Percentiles rank a stretch among this genome's conserved stretches.
Evolutionary conservation across 2,113 vertebrate genomes (phyloP).

Genomic region (Rattus rattus): DNA sequence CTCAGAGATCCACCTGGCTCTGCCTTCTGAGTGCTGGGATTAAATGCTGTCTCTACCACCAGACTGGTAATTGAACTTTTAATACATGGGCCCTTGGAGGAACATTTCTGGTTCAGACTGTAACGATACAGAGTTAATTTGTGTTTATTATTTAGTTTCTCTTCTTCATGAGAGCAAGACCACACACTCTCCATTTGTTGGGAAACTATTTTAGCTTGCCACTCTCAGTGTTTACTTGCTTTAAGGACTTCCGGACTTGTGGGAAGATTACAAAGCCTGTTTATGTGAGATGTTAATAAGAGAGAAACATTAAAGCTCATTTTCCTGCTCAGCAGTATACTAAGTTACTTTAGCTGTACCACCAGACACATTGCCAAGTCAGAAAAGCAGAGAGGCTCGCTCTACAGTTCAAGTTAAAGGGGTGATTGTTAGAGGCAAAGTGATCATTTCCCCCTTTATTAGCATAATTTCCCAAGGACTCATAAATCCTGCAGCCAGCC

Average conservation of each 20-base stretch:
- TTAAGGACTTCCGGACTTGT: background rate
- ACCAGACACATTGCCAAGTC: background rate
- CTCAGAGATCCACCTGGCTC: background rate
- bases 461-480: background rate
- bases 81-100: background rate
- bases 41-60: background rate
- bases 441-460: background rate
- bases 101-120: background rate
- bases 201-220: background rate
- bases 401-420: constrained; percentile 1
- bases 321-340: background rate
- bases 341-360: background rate
- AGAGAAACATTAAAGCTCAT: background rate
- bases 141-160: background rate
- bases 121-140: background rate
- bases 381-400: background rate
- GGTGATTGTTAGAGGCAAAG: background rate
- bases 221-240: background rate
- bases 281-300: background rate
- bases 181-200: background rate
- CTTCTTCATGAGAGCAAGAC: background rate
- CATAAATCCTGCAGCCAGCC: background rate
- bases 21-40: background rate
- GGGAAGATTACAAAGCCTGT: background rate
- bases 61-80: background rate